Conservation (phyloP, 2,888 invertebrate genomes). For the Drosophila neotestacea region DNA sequence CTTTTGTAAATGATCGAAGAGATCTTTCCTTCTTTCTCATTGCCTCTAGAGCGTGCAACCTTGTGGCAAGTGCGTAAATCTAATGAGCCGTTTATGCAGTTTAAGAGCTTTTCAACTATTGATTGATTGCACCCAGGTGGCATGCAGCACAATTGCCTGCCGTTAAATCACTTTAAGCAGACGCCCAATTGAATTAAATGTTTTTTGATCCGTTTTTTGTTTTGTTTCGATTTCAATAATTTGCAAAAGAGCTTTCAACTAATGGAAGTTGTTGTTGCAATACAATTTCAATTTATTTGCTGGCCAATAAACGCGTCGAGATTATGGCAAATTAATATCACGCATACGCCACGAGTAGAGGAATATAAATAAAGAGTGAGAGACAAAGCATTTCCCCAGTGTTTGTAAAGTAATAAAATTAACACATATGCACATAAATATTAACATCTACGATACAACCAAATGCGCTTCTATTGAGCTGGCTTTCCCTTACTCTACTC, state of each 20-base stretch:
- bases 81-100: constrained; percentile 51
- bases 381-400: constrained; percentile 15
- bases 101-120: constrained; percentile 41
- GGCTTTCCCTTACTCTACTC: neutral
- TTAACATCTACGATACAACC: constrained; percentile 37
- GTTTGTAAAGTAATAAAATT: constrained; percentile 73
- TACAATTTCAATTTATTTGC: constrained; percentile 58
- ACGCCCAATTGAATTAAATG: constrained; percentile 26
- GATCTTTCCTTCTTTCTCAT: neutral
- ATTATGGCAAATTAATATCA: constrained; percentile 69
- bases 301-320: constrained; percentile 52
- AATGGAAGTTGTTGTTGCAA: constrained; percentile 6
- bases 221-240: constrained; percentile 5
- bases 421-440: constrained; percentile 75
- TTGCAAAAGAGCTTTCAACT: constrained; percentile 9
- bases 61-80: constrained; percentile 28
- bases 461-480: constrained; percentile 49
- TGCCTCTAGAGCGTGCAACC: neutral
- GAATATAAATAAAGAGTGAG: neutral
- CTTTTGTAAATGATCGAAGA: constrained; percentile 8
- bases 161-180: constrained; percentile 39
- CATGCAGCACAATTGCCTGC: neutral
- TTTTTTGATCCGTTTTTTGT: neutral
- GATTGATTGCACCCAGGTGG: constrained; percentile 58
- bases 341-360: constrained; percentile 51